Percentiles rank a stretch among this genome's conserved stretches.
phyloP scores from a whole-genome alignment of 2,888 invertebrate genomes.

The Aleiodes leptofemur region DNA sequence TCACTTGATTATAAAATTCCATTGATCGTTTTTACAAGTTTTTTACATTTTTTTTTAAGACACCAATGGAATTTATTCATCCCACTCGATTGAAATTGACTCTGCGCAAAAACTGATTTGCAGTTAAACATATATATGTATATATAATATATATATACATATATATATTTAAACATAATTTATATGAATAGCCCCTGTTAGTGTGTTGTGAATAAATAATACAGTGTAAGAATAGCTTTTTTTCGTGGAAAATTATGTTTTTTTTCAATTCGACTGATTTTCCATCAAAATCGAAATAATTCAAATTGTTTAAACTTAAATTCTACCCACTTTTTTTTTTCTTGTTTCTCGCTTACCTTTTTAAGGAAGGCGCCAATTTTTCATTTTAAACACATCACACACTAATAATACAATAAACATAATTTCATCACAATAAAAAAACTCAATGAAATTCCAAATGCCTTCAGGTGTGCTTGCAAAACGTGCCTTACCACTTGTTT shows the following conservation, averaged over 20 bases:
- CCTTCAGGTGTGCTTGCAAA: slow-evolving; percentile 54
- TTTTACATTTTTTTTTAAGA: neutral
- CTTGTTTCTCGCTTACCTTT: slow-evolving; percentile 52
- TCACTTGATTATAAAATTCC: neutral
- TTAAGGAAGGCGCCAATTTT: slow-evolving; percentile 53
- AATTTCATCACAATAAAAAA: slow-evolving; percentile 48
- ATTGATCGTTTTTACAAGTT: slow-evolving; percentile 9
- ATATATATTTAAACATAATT: neutral
- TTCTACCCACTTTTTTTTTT: neutral
- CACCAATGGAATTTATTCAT: neutral
- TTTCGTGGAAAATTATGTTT: neutral
- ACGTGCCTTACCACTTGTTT: slow-evolving; percentile 69
- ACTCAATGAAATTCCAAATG: slow-evolving; percentile 44
- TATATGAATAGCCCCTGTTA: neutral
- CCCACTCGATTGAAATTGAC: slow-evolving; percentile 7
- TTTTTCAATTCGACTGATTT: neutral
- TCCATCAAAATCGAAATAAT: too few relatives aligned
- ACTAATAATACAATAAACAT: slow-evolving; percentile 54
- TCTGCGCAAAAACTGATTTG: slow-evolving; percentile 13
- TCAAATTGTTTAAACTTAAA: neutral
- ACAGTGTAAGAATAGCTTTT: slow-evolving; percentile 21
- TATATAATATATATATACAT: neutral
- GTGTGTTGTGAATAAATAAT: slow-evolving; percentile 26
- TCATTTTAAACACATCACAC: slow-evolving; percentile 53
- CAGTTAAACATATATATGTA: neutral